Percentiles rank a stretch among this genome's conserved stretches.
phyloP scores from a whole-genome alignment of 2,113 vertebrate species.

The Pseudorhombus dupliciocellatus region DNA sequence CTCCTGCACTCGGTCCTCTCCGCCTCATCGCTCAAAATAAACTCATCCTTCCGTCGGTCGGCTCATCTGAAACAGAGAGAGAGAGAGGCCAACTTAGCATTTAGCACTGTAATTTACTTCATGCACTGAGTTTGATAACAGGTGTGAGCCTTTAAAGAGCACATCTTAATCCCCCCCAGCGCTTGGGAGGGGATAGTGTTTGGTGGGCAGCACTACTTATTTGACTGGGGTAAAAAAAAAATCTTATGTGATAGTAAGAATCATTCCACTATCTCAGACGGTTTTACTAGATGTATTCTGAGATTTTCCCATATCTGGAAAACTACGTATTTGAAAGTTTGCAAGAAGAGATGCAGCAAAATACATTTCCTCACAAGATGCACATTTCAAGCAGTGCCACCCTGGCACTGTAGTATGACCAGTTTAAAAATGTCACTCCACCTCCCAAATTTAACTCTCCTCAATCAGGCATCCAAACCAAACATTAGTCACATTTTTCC shows the following conservation, averaged over 20 bases:
- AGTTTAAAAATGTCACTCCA: conserved; percentile 35
- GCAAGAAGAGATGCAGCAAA: not conserved
- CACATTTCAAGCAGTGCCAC: conserved; percentile 17
- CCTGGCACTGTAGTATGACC: conserved; percentile 27
- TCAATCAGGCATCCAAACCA: conserved; percentile 53
- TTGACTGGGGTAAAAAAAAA: conserved; percentile 12
- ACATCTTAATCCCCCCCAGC: conserved; percentile 46
- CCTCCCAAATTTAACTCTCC: conserved; percentile 29
- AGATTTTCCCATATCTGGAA: not conserved
- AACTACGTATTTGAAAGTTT: not conserved
- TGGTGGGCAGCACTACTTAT: conserved; percentile 10
- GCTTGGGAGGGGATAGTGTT: conserved; percentile 25
- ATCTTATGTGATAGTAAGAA: not conserved
- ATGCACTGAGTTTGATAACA: conserved; percentile 54
- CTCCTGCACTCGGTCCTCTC: conserved; percentile 25
- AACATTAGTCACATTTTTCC: conserved; percentile 74
- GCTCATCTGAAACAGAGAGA: conserved; percentile 76
- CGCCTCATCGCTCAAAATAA: conserved; percentile 56
- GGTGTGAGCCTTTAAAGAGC: conserved; percentile 45
- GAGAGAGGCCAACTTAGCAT: conserved; percentile 24
- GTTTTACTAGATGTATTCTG: conserved; percentile 1
- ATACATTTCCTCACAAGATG: conserved; percentile 7
- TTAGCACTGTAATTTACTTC: conserved; percentile 48
- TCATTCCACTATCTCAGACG: not conserved
- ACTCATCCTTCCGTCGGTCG: conserved; percentile 28